Base-by-base conservation (phyloP, 2,113 vertebrate species). In the Actenoides lindsayi region DNA sequence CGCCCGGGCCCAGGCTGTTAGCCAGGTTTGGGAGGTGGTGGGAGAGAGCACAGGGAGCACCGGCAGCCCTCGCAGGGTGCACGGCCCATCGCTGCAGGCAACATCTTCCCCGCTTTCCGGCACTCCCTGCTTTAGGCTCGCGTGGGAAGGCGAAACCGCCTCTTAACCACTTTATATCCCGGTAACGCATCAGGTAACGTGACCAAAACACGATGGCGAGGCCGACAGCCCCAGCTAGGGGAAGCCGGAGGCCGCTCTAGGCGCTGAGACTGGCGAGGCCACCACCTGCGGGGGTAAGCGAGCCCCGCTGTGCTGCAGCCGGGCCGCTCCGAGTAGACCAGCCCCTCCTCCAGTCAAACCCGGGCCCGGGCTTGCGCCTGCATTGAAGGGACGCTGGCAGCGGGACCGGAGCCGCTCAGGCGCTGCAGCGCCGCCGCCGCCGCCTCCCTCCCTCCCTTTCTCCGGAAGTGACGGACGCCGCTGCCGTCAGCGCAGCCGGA, bases 401-500 rank as follows among this genome's bases (percentile, higher is more conserved):
- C 20, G 3, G 7, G 7, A 33, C 15, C 23, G 12, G 3, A 8
- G 46, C 48, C 27, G 7, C 35, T 51, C 70, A 1, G 2, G 3
- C 20, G 46, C 51, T 27, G 17, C 11, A 5, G 2, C 28, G 11
- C 24, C 13, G 18, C 57, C 30, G 7, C 51, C n/a, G n/a, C n/a
- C n/a, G n/a, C n/a, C n/a, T n/a, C n/a, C n/a, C 27, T 10, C 13
- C 27, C 20, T 6, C 10, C n/a, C 23, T 35, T 25, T 30, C 31
- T 37, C 27, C 7, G 93, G 96, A 93, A 80, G 93, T 96, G 95
- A 89, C 94, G 93, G 0, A 0, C 0, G 0, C 6, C 18, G 4
- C 6, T 10, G 33, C 19, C 80, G n/a, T 41, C 70, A 54, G 6
- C 6, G 39, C 87, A 20, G 78, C 84, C 96, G 98, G 98, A 98